Evolutionary conservation across 1,140 invertebrate genomes (phyloP), one percentile per base, ranked within the genome.

Genomic region (Drosophila seguyi): DNA sequence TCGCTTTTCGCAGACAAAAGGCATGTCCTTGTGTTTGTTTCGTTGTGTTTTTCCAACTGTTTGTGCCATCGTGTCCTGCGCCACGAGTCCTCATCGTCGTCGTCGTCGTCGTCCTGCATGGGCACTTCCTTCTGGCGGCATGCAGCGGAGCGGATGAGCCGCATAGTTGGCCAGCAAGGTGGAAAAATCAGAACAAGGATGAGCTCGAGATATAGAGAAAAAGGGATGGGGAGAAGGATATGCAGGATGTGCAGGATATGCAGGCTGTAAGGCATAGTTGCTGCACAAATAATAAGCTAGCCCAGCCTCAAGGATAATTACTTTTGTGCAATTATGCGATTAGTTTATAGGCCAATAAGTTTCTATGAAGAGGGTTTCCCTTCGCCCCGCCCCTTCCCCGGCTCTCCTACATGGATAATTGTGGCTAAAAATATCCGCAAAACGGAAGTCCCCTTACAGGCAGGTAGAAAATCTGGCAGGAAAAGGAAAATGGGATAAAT

Each of bases 291-390:
- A 41, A 41, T 42, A 50, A 50, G 48, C 48, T 25, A 57, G 36
- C 34, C 29, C 4, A 45, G 77, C 60, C 72, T 47, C 63, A 48
- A 59, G 66, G 65, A 85, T 90, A 90, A 90, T 90, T 90, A 90
- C 81, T 85, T 90, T 81, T 81, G 78, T 90, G 67, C 86, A 81
- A 90, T 90, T 90, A 90, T 90, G 75, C 78, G 85, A 90, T 90
- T 90, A 90, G 86, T 90, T 90, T 90, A 90, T 90, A 90, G 85
- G 85, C 85, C 85, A 90, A 90, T 90, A 90, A 73, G 63, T 90
- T 59, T 79, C 59, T 74, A 85, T 81, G 57, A 50, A 45, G 18
- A 4, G 29, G 18, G 29, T 20, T 27, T 48, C 45, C 45, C n/a
- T 31, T 10, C 29, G 29, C 25, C 25, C 29, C 29, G 8, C 18